phyloP scores from a whole-genome alignment of 1,140 invertebrate species.

The Lucilia cuprina region DNA sequence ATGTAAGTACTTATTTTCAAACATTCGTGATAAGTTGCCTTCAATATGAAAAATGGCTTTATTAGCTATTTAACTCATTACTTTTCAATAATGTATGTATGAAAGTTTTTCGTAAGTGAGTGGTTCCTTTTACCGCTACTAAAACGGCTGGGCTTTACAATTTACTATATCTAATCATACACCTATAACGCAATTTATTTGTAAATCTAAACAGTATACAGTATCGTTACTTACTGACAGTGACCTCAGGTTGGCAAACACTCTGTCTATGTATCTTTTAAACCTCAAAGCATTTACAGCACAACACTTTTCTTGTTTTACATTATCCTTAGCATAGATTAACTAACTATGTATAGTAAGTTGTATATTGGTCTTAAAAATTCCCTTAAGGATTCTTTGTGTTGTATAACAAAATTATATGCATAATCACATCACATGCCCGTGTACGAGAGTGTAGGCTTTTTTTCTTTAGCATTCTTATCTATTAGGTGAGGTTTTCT shows the following conservation, averaged over 20 bases:
- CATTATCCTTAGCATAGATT: neutral
- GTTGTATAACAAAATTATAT: neutral
- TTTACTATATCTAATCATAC: neutral
- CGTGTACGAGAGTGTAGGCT: neutral
- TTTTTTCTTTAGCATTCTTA: neutral
- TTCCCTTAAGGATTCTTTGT: neutral
- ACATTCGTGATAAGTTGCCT: too few relatives aligned
- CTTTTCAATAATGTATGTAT: too few relatives aligned
- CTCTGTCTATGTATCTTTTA: neutral
- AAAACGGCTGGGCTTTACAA: neutral
- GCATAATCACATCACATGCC: neutral
- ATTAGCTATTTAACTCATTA: too few relatives aligned
- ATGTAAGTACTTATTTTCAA: too few relatives aligned
- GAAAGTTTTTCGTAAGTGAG: too few relatives aligned
- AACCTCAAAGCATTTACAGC: too few relatives aligned
- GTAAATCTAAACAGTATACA: neutral
- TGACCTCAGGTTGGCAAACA: conserved; percentile 4
- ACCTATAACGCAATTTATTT: neutral
- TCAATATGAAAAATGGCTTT: too few relatives aligned
- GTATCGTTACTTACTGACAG: neutral
- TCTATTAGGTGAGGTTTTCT: neutral
- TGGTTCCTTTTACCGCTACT: too few relatives aligned
- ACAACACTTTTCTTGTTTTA: neutral
- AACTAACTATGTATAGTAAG: neutral
- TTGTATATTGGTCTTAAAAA: neutral